These are phyloP conservation scores for Taphrorychus bicolor DNA, from an alignment of 2,888 invertebrate species.

Conservation along the genomic window DNA sequence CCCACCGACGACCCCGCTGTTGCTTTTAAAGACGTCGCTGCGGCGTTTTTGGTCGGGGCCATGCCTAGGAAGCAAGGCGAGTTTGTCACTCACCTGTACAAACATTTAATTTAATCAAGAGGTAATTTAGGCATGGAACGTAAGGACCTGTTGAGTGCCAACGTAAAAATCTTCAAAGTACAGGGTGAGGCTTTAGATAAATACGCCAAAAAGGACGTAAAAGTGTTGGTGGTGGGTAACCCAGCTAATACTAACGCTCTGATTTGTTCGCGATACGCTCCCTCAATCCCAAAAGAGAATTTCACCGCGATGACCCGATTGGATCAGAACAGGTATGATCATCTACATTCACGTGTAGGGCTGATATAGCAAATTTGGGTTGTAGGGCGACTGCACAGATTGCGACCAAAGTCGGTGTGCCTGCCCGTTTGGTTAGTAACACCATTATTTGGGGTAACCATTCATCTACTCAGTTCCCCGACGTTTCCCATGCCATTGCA, in stretches of 20 bases:
- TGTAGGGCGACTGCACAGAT: constrained; percentile 85
- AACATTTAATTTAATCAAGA: too few relatives aligned
- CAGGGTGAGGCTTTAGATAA: constrained; percentile 95
- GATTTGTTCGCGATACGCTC: constrained; percentile 94
- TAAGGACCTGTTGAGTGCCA: constrained; percentile 95
- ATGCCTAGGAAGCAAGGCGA: constrained; percentile 88
- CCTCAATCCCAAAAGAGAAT: constrained; percentile 94
- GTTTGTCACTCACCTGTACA: too few relatives aligned
- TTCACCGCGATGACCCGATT: constrained; percentile 98
- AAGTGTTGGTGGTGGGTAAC: constrained; percentile 97
- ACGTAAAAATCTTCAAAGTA: constrained; percentile 97
- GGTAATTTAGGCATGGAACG: constrained; percentile 94
- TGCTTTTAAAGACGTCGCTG: constrained; percentile 96
- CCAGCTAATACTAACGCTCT: constrained; percentile 99
- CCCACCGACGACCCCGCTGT: constrained; percentile 87
- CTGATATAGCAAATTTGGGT: neutral
- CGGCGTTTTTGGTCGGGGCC: constrained; percentile 96
- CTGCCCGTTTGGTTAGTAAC: constrained; percentile 78
- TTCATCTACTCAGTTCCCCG: constrained; percentile 98
- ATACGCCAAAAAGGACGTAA: constrained; percentile 63
- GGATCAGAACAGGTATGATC: constrained; percentile 79
- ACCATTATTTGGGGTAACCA: constrained; percentile 99
- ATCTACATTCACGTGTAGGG: too few relatives aligned
- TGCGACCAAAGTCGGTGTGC: constrained; percentile 73
- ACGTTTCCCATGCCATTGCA: constrained; percentile 78